A percentile compares a stretch with the other conserved stretches of the same genome.
Evolutionary conservation across 2,888 invertebrate genomes (phyloP).

Genomic region (Meliscaeva auricollis): DNA sequence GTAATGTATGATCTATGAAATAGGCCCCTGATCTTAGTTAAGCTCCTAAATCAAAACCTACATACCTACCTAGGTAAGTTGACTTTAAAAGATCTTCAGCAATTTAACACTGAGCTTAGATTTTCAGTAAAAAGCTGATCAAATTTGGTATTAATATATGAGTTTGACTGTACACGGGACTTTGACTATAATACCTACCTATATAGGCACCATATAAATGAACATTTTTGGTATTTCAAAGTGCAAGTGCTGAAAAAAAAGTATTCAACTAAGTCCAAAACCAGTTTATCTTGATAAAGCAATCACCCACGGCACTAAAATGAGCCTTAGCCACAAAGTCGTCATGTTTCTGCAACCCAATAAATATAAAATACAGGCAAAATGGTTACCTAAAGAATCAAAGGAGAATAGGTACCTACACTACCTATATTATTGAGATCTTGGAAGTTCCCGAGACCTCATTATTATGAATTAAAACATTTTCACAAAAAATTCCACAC

Average conservation of each 20-base stretch:
- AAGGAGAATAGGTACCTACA: constrained; percentile 9
- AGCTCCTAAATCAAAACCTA: too few relatives aligned
- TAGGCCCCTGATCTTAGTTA: too few relatives aligned
- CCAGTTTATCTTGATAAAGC: constrained; percentile 74
- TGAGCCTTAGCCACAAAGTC: constrained; percentile 32
- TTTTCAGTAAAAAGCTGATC: too few relatives aligned
- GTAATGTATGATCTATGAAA: too few relatives aligned
- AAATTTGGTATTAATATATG: background rate
- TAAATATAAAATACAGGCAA: constrained; percentile 62
- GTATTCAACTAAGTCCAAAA: constrained; percentile 52
- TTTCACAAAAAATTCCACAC: background rate
- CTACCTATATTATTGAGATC: background rate
- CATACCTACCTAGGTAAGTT: too few relatives aligned
- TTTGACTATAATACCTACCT: background rate
- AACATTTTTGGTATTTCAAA: constrained; percentile 16
- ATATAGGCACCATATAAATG: constrained; percentile 1
- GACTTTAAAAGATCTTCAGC: too few relatives aligned
- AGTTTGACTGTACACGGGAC: background rate
- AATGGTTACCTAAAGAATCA: constrained; percentile 53
- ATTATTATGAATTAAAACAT: background rate
- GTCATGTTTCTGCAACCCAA: constrained; percentile 50
- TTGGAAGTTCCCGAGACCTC: background rate
- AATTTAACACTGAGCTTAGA: too few relatives aligned
- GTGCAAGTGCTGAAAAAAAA: constrained; percentile 41
- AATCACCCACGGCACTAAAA: constrained; percentile 68